Percentiles rank a stretch among this genome's conserved stretches.
Conservation (phyloP, 1,140 invertebrate species). For the Drosophila ananassae region DNA sequence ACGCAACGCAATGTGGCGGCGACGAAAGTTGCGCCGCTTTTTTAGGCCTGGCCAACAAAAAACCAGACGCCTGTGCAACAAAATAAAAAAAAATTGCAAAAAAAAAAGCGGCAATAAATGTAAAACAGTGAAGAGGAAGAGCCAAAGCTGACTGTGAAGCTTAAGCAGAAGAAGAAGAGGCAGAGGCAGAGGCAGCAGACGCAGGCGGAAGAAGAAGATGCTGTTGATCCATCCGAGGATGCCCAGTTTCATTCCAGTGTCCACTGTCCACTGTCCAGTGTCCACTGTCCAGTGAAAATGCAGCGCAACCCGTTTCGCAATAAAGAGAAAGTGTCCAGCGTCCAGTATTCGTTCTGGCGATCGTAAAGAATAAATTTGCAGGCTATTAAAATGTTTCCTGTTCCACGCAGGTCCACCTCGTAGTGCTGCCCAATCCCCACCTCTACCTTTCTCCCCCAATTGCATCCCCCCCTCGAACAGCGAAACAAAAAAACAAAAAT, state of each 20-base stretch:
- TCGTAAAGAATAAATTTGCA: conserved; percentile 82
- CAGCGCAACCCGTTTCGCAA: conserved; percentile 80
- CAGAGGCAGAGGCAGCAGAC: conserved; percentile 25
- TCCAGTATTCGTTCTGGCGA: conserved; percentile 75
- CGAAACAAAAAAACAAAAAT: conserved; percentile 2
- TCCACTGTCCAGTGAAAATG: conserved; percentile 57
- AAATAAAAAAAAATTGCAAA: conserved; percentile 2
- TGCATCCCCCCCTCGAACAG: too few species aligned
- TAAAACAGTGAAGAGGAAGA: conserved; percentile 4
- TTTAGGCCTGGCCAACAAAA: conserved; percentile 73
- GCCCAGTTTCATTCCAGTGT: conserved; percentile 53
- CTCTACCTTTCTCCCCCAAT: background rate
- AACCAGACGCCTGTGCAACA: conserved; percentile 38
- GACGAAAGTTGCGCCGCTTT: conserved; percentile 75
- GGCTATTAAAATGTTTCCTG: conserved; percentile 75
- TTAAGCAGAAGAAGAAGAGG: background rate
- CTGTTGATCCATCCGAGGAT: conserved; percentile 38
- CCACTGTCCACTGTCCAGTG: too few species aligned
- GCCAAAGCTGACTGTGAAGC: background rate
- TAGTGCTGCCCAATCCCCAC: too few species aligned
- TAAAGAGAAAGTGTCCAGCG: conserved; percentile 81
- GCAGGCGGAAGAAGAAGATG: conserved; percentile 69
- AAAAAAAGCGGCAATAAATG: conserved; percentile 12
- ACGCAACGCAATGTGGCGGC: conserved; percentile 51
- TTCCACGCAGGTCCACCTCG: conserved; percentile 54